phyloP scores from a whole-genome alignment of 2,888 invertebrate species.

The Stratiomys singularior region DNA sequence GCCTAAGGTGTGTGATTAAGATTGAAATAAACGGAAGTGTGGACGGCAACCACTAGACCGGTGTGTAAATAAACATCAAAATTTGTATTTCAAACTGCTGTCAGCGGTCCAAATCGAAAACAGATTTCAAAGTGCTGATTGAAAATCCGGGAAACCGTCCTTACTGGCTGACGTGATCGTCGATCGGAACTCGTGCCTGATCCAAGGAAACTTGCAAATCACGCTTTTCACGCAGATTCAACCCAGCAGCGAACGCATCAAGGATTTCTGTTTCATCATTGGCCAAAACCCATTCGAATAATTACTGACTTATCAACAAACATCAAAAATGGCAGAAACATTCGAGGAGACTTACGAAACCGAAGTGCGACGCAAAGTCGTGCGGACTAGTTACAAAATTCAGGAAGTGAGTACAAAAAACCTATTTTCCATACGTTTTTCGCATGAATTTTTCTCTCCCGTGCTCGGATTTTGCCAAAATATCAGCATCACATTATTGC shows the following conservation, averaged over 20 bases:
- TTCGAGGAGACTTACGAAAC: slow-evolving; percentile 62
- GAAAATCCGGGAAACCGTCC: slow-evolving; percentile 1
- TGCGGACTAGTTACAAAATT: slow-evolving; percentile 58
- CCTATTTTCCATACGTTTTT: slow-evolving; percentile 25
- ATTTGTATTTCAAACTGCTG: slow-evolving; percentile 22
- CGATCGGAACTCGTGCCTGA: not conserved
- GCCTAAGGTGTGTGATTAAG: slow-evolving; percentile 36
- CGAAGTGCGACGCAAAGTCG: slow-evolving; percentile 63
- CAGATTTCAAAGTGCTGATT: slow-evolving; percentile 34
- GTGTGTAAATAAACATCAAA: slow-evolving; percentile 41
- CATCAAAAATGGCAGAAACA: slow-evolving; percentile 56
- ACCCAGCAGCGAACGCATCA: not conserved
- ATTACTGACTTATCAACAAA: not conserved
- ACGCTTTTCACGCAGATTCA: not conserved
- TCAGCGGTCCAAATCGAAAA: slow-evolving; percentile 22
- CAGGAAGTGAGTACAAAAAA: slow-evolving; percentile 55
- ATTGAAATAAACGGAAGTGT: slow-evolving; percentile 38
- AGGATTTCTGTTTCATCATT: slow-evolving; percentile 2
- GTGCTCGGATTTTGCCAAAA: not conserved
- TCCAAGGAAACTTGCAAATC: not conserved
- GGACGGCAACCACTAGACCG: slow-evolving; percentile 43
- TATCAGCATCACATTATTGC: slow-evolving; percentile 20
- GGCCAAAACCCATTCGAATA: slow-evolving; percentile 16
- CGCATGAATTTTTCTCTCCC: slow-evolving; percentile 22
- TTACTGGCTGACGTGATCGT: not conserved